Evolutionary conservation across 2,888 invertebrate genomes (phyloP), one percentile per base, ranked within the genome.

Genomic region (Stenchaetothrips biformis): DNA sequence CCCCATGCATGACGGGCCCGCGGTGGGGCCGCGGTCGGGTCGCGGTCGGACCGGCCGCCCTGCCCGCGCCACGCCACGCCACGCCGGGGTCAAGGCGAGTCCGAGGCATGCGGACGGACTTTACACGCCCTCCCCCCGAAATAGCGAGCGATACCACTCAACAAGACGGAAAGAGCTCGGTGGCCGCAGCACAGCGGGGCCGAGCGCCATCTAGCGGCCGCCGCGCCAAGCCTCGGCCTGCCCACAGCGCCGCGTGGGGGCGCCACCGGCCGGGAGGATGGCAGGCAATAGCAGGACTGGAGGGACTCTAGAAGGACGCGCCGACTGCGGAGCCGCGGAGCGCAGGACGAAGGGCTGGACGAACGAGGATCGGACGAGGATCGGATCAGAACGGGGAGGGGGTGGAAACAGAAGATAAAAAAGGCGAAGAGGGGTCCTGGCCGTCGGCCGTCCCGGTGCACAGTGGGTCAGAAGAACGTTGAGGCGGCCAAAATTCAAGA

Each of bases 361-460:
- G 59, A 79, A 37, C 79, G 80, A 25, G 81, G 80, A 49, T 49
- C 9, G 49, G 80, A 37, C 79, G 80, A 25, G 81, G 80, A 49
- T 49, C 9, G 49, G 80, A 49, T 7, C 37, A 27, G 48, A 81
- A 62, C 53, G 78, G 48, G 25, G 79, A 67, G 25, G 78, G 79
- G 8, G 78, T 18, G 21, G 62, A 37, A 37, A 37, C 37, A n/a
- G 37, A 37, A 37, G 37, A 4, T 1, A 4, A 4, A 4, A 37
- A 37, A 37, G 37, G 37, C n/a, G 37, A 37, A 37, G 4, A 37
- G 4, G 37, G 37, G 37, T 37, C 37, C 37, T 37, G 37, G 37
- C 37, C 37, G 37, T 37, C 37, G n/a, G n/a, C n/a, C n/a, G n/a
- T n/a, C n/a, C n/a, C n/a, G n/a, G n/a, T n/a, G n/a, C n/a, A n/a